These are phyloP conservation scores for Ochotona curzoniae DNA, from an alignment of 2,113 vertebrate genomes.

Conservation along the genomic window DNA sequence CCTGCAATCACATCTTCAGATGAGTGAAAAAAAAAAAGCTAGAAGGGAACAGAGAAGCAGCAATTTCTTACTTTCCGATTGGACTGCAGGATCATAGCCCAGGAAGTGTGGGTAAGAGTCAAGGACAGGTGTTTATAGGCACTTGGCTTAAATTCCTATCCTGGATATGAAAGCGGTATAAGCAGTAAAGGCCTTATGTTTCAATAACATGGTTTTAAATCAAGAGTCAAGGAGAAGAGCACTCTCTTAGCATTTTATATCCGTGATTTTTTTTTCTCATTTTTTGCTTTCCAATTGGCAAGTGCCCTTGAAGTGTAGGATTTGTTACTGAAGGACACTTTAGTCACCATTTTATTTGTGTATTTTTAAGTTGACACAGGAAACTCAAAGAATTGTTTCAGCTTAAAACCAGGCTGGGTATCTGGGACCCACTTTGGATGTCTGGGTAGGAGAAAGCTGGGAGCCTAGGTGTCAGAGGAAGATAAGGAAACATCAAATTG, in stretches of 20 bases:
- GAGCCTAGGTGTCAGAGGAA: background rate
- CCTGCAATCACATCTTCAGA: background rate
- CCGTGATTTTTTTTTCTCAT: background rate
- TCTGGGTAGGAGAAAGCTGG: background rate
- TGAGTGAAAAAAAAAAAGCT: background rate
- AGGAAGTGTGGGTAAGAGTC: background rate
- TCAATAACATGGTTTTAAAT: constrained; percentile 39
- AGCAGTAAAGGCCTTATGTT: background rate
- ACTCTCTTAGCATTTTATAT: constrained; percentile 17
- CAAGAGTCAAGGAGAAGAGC: constrained; percentile 10
- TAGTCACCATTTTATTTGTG: background rate
- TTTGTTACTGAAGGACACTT: background rate
- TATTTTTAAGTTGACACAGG: background rate
- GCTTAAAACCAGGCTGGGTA: background rate
- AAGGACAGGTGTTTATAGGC: background rate
- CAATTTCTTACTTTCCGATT: background rate
- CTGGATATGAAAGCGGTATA: background rate
- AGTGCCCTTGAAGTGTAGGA: background rate
- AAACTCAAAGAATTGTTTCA: constrained; percentile 9
- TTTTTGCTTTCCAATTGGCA: constrained; percentile 23
- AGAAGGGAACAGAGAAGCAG: background rate
- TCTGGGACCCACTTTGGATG: background rate
- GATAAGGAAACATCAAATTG: background rate
- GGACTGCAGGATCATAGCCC: background rate
- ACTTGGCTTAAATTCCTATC: background rate